These are phyloP conservation scores for Axis porcinus DNA, from an alignment of 2,113 vertebrate species.

Conservation along the genomic window DNA sequence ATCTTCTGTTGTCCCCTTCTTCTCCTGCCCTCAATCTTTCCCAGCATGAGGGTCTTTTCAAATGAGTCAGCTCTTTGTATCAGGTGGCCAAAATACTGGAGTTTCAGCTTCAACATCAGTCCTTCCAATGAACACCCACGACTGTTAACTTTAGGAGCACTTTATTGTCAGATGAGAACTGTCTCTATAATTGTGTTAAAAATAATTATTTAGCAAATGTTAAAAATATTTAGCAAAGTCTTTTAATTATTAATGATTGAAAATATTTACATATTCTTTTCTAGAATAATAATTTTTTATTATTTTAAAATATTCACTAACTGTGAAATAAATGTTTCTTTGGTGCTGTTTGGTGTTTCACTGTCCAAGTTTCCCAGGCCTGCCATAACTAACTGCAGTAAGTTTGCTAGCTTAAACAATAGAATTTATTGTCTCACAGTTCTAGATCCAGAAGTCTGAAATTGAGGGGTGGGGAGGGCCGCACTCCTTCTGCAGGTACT, in stretches of 20 bases:
- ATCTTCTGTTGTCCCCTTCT: neutral
- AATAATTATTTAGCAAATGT: neutral
- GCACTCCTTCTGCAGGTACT: neutral
- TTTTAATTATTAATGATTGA: neutral
- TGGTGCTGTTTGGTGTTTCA: neutral
- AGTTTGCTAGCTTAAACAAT: neutral
- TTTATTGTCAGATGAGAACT: neutral
- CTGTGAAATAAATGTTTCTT: neutral
- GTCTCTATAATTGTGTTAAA: neutral
- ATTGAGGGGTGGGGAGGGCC: neutral
- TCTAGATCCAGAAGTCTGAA: neutral
- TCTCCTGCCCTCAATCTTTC: neutral
- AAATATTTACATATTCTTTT: neutral
- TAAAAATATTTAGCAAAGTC: neutral
- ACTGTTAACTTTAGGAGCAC: neutral
- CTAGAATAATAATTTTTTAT: neutral
- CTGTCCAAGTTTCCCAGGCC: neutral
- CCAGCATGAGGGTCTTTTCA: neutral
- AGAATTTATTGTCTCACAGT: neutral
- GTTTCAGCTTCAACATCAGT: neutral
- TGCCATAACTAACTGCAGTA: neutral
- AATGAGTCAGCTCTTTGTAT: neutral
- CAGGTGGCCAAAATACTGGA: neutral
- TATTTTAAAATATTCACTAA: neutral
- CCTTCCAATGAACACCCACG: neutral